These are phyloP conservation scores for Cebus imitator DNA, from an alignment of 2,113 vertebrate genomes.

Conservation along the genomic window DNA sequence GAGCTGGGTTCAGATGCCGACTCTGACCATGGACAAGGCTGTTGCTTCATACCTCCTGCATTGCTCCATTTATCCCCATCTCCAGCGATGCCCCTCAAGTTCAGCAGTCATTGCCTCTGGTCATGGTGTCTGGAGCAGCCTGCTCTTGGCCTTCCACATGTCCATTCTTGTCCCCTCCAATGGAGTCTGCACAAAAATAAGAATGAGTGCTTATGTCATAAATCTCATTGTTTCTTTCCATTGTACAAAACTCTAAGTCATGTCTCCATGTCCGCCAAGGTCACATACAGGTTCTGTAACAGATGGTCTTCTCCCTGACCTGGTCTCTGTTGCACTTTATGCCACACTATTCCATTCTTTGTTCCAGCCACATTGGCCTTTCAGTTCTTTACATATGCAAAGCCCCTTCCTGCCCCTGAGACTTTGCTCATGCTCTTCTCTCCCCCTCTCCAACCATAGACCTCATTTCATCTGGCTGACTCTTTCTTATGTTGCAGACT, in stretches of 20 bases:
- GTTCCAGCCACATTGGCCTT: background rate
- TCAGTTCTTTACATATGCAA: background rate
- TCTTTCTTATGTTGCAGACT: background rate
- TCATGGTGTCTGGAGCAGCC: background rate
- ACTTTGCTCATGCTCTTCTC: background rate
- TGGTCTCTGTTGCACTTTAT: fast-evolving
- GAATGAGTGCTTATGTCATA: background rate
- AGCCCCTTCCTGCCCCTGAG: background rate
- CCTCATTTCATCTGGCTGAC: background rate
- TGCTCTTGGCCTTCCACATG: background rate
- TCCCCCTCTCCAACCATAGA: background rate
- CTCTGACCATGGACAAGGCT: background rate
- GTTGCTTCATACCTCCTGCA: background rate
- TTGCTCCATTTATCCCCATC: background rate
- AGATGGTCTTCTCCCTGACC: background rate
- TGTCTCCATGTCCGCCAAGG: background rate
- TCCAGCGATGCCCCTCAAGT: fast-evolving
- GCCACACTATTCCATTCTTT: background rate
- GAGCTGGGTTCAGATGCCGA: background rate
- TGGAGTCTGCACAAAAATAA: background rate
- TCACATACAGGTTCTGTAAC: background rate
- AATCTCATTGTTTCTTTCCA: background rate
- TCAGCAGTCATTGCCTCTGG: background rate
- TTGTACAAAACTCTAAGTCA: background rate
- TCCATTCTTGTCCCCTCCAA: background rate